These are phyloP conservation scores for Dermatemys mawii DNA, from an alignment of 2,113 vertebrate species.

Conservation along the genomic window DNA sequence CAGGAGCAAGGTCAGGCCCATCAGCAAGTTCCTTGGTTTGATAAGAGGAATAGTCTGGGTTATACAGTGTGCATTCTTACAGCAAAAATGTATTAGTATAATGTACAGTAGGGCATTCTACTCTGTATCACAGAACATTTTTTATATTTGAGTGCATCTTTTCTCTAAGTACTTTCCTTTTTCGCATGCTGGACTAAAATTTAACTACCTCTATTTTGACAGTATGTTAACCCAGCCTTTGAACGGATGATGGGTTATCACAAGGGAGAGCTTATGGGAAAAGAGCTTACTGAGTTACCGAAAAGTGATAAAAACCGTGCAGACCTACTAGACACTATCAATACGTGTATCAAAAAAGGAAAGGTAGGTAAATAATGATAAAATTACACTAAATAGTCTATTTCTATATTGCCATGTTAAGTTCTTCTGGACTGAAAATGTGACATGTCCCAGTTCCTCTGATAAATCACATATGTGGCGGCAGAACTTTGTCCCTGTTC, in stretches of 20 bases:
- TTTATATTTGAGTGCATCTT: not conserved
- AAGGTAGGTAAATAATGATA: conserved; percentile 81
- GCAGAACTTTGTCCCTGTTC: not conserved
- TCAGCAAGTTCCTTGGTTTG: not conserved
- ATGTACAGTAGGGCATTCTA: not conserved
- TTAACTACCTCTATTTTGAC: conserved; percentile 44
- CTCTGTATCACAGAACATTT: not conserved
- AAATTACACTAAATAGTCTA: not conserved
- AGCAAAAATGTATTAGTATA: not conserved
- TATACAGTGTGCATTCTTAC: not conserved
- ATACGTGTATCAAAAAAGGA: conserved; percentile 93
- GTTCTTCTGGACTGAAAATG: not conserved
- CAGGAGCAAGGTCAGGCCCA: not conserved
- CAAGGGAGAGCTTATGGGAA: conserved; percentile 93
- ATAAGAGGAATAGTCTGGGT: not conserved
- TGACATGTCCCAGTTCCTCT: not conserved
- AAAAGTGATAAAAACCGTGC: conserved; percentile 91
- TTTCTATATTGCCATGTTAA: not conserved
- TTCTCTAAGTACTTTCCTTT: not conserved
- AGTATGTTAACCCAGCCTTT: conserved; percentile 97
- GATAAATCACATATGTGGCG: not conserved
- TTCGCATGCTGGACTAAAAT: not conserved
- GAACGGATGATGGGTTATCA: conserved; percentile 96
- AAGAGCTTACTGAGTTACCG: conserved; percentile 90
- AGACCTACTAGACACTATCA: conserved; percentile 93